Evolutionary conservation across 1,140 invertebrate genomes (phyloP).

Genomic region (Lutraria rhynchaena): DNA sequence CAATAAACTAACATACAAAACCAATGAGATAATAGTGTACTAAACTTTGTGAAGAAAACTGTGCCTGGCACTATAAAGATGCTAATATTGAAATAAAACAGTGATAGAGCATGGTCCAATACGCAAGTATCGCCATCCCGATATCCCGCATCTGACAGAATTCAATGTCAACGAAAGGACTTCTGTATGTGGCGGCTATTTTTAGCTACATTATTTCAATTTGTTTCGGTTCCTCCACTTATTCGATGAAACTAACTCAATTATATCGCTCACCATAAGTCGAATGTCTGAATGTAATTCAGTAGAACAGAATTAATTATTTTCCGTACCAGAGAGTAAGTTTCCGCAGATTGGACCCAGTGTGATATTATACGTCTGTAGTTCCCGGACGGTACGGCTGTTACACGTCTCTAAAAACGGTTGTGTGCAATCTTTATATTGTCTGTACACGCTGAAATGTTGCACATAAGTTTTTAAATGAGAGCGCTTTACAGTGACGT

Average conservation of each 20-base stretch:
- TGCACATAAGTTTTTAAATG: too few relatives aligned
- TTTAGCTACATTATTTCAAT: not conserved
- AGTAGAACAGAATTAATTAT: constrained; percentile 10
- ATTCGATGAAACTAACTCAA: constrained; percentile 11
- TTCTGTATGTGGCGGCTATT: not conserved
- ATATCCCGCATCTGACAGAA: too few relatives aligned
- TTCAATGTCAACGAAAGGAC: too few relatives aligned
- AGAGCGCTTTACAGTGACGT: too few relatives aligned
- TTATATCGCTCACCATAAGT: constrained; percentile 15
- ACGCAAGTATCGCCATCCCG: too few relatives aligned
- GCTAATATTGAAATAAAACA: too few relatives aligned
- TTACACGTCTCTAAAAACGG: constrained; percentile 33
- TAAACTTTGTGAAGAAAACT: too few relatives aligned
- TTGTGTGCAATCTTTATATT: constrained; percentile 17
- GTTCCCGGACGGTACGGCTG: constrained; percentile 11
- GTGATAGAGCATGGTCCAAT: too few relatives aligned
- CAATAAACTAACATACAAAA: too few relatives aligned
- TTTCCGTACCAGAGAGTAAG: constrained; percentile 21
- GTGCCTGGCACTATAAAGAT: too few relatives aligned
- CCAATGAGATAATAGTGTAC: too few relatives aligned
- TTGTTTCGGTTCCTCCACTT: not conserved
- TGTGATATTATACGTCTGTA: constrained; percentile 30
- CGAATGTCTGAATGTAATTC: not conserved
- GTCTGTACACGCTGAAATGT: constrained; percentile 14
- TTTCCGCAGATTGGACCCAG: constrained; percentile 38